Conservation (phyloP, 2,113 vertebrate genomes). For the Neotoma lepida region DNA sequence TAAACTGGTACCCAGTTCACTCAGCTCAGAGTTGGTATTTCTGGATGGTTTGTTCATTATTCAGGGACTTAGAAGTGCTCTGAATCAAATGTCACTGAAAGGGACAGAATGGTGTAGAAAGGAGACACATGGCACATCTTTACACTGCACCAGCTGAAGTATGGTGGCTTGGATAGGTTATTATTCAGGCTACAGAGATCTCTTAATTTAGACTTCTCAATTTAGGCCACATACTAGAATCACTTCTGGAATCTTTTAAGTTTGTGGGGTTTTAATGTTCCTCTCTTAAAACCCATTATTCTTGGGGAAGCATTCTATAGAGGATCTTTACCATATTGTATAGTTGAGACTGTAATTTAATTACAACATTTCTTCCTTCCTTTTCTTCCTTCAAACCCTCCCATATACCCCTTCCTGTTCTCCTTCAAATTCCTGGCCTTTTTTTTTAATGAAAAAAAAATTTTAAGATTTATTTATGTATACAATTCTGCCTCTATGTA, state of each 20-base stretch:
- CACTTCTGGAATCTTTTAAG: background rate
- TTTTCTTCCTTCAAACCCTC: background rate
- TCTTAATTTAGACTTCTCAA: constrained; percentile 9
- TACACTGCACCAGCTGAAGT: background rate
- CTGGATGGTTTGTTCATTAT: constrained; percentile 21
- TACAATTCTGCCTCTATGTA: no score
- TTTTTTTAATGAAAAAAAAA: no score
- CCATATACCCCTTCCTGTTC: background rate
- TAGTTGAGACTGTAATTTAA: background rate
- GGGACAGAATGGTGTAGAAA: background rate
- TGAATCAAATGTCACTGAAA: constrained; percentile 48
- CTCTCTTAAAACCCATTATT: constrained; percentile 19
- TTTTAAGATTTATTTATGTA: no score
- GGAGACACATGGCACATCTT: background rate
- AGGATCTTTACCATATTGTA: background rate
- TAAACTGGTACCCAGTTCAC: background rate
- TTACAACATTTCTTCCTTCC: background rate
- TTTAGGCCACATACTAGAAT: background rate
- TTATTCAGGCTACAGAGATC: background rate
- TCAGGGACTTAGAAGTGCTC: background rate
- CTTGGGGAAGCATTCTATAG: background rate
- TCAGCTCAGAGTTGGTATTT: background rate
- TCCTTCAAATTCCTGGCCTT: background rate
- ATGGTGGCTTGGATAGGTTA: background rate
- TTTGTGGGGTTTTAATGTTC: background rate